phyloP scores from a whole-genome alignment of 2,797 vertebrate genomes.

The Odontamblyopus lacepedii region DNA sequence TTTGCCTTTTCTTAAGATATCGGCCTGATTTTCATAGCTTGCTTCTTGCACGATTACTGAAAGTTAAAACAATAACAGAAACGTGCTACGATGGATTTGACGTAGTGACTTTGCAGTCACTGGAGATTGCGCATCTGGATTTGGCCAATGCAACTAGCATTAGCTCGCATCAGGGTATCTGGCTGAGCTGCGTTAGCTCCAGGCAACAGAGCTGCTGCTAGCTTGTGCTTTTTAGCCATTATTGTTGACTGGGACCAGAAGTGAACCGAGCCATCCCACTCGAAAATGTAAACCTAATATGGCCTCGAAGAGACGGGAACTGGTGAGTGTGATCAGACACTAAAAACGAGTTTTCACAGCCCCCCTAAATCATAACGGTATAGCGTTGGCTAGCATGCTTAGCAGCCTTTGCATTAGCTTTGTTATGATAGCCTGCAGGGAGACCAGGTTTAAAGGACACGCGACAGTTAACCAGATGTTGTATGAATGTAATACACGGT shows the following conservation, averaged over 20 bases:
- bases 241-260: not conserved
- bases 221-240: conserved; percentile 15
- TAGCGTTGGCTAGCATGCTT: conserved; percentile 20
- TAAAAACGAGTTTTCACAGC: conserved; percentile 11
- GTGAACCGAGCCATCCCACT: conserved; percentile 24
- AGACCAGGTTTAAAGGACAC: not conserved
- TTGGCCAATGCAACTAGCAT: conserved; percentile 29
- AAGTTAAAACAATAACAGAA: not conserved
- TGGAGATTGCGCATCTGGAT: conserved; percentile 71
- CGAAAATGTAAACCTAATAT: conserved; percentile 60
- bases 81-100: conserved; percentile 8
- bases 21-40: not conserved
- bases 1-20: not conserved
- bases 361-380: conserved; percentile 18
- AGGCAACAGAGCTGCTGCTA: conserved; percentile 19
- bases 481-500: not conserved
- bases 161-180: conserved; percentile 29
- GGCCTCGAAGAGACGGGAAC: conserved; percentile 65
- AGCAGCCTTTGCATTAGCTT: conserved; percentile 41
- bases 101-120: conserved; percentile 25
- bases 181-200: conserved; percentile 5
- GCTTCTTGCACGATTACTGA: accelerated
- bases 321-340: conserved; percentile 61
- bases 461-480: not conserved
- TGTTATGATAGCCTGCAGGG: conserved; percentile 56